A percentile compares a stretch with the other conserved stretches of the same genome.
Evolutionary conservation across 2,888 invertebrate species (phyloP).

Genomic region (Bugula neritina): DNA sequence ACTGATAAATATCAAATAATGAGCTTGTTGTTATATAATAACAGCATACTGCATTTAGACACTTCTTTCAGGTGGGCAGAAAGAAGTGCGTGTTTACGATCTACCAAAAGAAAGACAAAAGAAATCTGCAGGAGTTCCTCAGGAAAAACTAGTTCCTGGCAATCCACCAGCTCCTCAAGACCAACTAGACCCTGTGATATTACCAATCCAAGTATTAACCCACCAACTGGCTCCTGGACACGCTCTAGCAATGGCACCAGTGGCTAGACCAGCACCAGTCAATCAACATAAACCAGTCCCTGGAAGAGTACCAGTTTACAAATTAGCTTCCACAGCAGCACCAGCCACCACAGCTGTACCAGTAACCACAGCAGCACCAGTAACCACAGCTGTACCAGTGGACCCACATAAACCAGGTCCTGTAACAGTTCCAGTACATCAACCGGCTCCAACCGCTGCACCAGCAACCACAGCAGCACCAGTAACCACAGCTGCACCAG

Average conservation of each 20-base stretch:
- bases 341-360: not conserved
- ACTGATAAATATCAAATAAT: too few species aligned
- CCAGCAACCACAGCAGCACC: not conserved
- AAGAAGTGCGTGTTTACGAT: too few species aligned
- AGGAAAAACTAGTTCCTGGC: too few species aligned
- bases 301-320: not conserved
- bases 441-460: not conserved
- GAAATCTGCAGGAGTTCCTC: too few species aligned
- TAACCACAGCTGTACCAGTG: not conserved
- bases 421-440: not conserved
- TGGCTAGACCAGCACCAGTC: not conserved
- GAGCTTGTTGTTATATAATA: too few species aligned
- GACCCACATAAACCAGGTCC: not conserved
- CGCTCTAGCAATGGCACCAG: not conserved
- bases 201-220: not conserved
- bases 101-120: too few species aligned
- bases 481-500: not conserved
- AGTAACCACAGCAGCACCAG: not conserved
- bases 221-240: not conserved
- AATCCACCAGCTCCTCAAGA: too few species aligned
- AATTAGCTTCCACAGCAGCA: not conserved
- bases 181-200: not conserved
- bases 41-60: too few species aligned
- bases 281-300: not conserved
- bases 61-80: too few species aligned